Conservation (phyloP, 1,140 invertebrate genomes). For the Dreissena rostriformis region DNA sequence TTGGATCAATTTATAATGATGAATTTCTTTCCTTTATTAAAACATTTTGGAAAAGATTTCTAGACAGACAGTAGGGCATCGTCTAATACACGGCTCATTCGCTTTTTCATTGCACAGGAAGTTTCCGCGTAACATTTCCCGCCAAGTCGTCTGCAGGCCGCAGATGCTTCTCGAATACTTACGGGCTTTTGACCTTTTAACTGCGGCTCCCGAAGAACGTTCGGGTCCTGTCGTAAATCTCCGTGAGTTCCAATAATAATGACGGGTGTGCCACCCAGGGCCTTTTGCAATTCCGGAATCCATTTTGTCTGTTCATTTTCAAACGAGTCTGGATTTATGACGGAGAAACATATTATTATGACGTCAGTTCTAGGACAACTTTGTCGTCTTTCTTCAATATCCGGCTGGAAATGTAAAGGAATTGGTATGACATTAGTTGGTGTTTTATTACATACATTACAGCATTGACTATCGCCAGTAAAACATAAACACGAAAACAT, state of each 20-base stretch:
- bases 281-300: conserved; percentile 71
- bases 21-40: no score
- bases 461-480: no score
- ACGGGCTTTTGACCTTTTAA: conserved; percentile 56
- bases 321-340: conserved; percentile 66
- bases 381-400: conserved; percentile 38
- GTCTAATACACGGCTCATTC: conserved; percentile 63
- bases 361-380: conserved; percentile 65
- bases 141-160: conserved; percentile 53
- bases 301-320: conserved; percentile 66
- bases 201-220: conserved; percentile 54
- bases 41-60: no score
- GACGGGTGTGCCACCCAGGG: conserved; percentile 61
- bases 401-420: no score
- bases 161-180: conserved; percentile 43
- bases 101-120: conserved; percentile 81
- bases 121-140: conserved; percentile 67
- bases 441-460: no score
- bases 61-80: conserved; percentile 67
- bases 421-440: no score
- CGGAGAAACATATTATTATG: conserved; percentile 75
- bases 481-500: no score
- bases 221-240: conserved; percentile 66
- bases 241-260: conserved; percentile 73
- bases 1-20: no score